Conservation (phyloP, 2,113 vertebrate genomes). For the human region GRCh38 chr4:159840501-159841000, state of each 20-base stretch:
- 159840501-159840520: not conserved
- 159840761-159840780: not conserved
- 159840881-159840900: too few relatives aligned
- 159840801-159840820: not conserved
- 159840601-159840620: not conserved
- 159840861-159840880: too few relatives aligned
- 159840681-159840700: not conserved
- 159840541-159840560: not conserved
- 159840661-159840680: too few relatives aligned
- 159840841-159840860: fast-evolving
- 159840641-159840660: not conserved
- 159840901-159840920: too few relatives aligned
- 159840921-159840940: too few relatives aligned
- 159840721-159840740: not conserved
- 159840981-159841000: too few relatives aligned
- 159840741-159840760: not conserved
- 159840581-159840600: not conserved
- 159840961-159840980: too few relatives aligned
- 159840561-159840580: not conserved
- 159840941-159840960: too few relatives aligned
- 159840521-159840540: not conserved
- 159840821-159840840: too few relatives aligned
- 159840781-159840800: not conserved
- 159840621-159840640: not conserved
- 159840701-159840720: not conserved